These are phyloP conservation scores for Zophobas morio DNA, from an alignment of 1,140 invertebrate genomes.

Conservation along the genomic window DNA sequence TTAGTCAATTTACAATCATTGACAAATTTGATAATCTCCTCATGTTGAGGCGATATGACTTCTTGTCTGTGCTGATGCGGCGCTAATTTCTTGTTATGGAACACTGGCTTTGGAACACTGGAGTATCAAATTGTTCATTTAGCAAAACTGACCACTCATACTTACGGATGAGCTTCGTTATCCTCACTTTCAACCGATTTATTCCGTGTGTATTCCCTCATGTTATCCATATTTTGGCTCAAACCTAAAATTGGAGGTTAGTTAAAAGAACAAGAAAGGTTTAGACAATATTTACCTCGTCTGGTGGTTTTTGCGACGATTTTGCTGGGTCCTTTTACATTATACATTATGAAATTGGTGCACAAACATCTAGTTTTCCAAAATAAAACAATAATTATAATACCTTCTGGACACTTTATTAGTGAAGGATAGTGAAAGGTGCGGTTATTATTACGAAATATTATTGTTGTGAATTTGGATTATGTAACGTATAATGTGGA, in stretches of 20 bases:
- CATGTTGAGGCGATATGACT: constrained; percentile 67
- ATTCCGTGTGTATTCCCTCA: constrained; percentile 49
- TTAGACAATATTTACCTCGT: constrained; percentile 74
- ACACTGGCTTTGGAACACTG: constrained; percentile 69
- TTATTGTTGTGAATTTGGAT: constrained; percentile 1
- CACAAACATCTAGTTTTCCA: constrained; percentile 8
- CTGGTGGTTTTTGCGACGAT: constrained; percentile 86
- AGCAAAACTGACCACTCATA: neutral
- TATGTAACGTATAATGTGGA: constrained; percentile 10
- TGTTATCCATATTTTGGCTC: constrained; percentile 69
- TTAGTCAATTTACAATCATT: constrained; percentile 60
- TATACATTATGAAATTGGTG: constrained; percentile 77
- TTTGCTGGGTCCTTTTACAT: constrained; percentile 88
- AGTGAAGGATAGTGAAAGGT: constrained; percentile 10
- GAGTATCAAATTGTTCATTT: constrained; percentile 28
- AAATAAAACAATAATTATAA: neutral
- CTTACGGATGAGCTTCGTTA: constrained; percentile 48
- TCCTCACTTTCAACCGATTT: constrained; percentile 54
- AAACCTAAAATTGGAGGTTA: constrained; percentile 64
- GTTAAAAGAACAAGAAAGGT: constrained; percentile 21
- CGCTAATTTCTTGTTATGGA: constrained; percentile 66
- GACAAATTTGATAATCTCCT: constrained; percentile 70
- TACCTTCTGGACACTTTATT: too few species aligned
- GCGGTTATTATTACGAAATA: constrained; percentile 1
- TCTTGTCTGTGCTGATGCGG: constrained; percentile 63